Conservation (phyloP, 2,888 invertebrate genomes). For the Polydrusus pterygomalis region DNA sequence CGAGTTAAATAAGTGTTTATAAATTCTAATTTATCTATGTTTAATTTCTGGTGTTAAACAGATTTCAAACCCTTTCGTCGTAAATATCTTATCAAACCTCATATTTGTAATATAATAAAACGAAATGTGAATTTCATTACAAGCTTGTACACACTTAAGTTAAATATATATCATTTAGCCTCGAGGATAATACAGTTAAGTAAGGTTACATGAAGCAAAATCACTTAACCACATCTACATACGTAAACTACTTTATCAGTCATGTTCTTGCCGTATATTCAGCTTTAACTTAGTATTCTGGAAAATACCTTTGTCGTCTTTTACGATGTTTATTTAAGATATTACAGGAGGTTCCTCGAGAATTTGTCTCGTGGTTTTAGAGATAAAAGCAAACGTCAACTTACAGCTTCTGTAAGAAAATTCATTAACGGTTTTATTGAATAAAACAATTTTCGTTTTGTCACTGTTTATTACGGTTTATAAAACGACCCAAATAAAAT, state of each 20-base stretch:
- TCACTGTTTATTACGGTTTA: neutral
- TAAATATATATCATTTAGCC: constrained; percentile 2
- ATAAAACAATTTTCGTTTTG: neutral
- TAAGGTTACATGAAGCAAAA: constrained; percentile 12
- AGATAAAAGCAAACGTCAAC: constrained; percentile 25
- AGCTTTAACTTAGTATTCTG: constrained; percentile 24
- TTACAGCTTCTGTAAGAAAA: neutral
- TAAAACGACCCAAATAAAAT: no score
- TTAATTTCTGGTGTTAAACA: no score
- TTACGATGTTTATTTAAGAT: constrained; percentile 32
- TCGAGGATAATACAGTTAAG: neutral
- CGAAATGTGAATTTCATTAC: neutral
- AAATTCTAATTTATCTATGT: no score
- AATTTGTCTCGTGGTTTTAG: constrained; percentile 21
- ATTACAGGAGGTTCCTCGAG: constrained; percentile 30
- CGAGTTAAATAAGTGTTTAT: no score
- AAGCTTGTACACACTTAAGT: neutral
- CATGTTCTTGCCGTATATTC: constrained; percentile 17
- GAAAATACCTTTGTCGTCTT: constrained; percentile 34
- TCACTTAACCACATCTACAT: constrained; percentile 27
- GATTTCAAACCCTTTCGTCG: neutral
- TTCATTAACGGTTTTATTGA: constrained; percentile 2
- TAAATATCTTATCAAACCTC: neutral
- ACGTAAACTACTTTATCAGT: constrained; percentile 13
- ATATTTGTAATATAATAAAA: constrained; percentile 1